phyloP scores from a whole-genome alignment of 2,113 vertebrate species.

The Eolophus roseicapilla region DNA sequence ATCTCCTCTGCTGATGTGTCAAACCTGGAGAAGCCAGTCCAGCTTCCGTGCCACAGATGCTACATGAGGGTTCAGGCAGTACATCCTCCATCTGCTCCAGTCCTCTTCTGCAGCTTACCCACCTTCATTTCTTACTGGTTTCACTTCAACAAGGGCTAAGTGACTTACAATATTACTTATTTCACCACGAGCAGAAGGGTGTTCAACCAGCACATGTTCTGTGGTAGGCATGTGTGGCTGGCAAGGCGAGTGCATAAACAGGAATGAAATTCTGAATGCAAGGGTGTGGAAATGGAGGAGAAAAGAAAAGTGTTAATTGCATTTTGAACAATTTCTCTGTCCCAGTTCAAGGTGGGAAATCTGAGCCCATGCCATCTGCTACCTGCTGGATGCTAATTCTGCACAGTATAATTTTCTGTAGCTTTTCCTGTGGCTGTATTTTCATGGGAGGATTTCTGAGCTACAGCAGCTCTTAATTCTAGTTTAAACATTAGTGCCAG shows the following conservation, averaged over 20 bases:
- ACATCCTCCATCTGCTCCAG: neutral
- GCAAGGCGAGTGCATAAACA: accelerated
- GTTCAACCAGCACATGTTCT: neutral
- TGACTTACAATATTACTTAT: accelerated
- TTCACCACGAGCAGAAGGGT: neutral
- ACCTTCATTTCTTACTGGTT: neutral
- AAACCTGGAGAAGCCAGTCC: accelerated
- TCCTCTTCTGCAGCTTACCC: accelerated
- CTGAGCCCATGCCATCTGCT: neutral
- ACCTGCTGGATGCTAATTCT: neutral
- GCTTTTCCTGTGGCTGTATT: neutral
- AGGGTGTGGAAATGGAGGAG: neutral
- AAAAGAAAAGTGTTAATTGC: neutral
- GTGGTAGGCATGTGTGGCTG: neutral
- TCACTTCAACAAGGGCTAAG: accelerated
- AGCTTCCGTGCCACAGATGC: neutral
- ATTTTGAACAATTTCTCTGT: neutral
- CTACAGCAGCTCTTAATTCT: slow-evolving; percentile 13
- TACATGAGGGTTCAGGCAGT: neutral
- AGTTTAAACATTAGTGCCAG: slow-evolving; percentile 13
- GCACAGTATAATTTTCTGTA: neutral
- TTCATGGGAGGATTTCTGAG: neutral
- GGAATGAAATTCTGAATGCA: neutral
- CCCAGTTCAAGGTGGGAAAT: neutral
- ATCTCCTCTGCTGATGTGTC: neutral